Evolutionary conservation across 2,888 invertebrate species (phyloP), one percentile per base, ranked within the genome.

Genomic region (Oxycera nigricornis): DNA sequence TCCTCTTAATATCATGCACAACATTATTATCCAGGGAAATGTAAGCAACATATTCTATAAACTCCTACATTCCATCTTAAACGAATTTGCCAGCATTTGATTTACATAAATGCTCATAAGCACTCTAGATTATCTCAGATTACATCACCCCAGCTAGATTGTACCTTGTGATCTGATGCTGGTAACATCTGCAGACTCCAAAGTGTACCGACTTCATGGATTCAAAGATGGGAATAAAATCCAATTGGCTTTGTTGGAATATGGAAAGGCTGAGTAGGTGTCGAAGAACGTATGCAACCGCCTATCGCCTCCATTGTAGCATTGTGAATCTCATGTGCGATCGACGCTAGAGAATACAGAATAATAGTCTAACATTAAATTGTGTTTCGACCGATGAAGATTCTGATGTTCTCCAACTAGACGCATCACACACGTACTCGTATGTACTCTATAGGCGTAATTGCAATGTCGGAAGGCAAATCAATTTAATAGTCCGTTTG

Each of bases 61-160:
- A 20, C 65, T 41, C 41, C 41, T 41, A 39, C 39, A 41, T 41
- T n/a, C 9, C 17, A 65, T 65, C 41, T 11, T 20, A 68, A 52
- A 30, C 17, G 68, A 31, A 52, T 70, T 46, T 70, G 55, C 35
- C 20, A 70, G 46, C 55, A 31, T 70, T 31, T 31, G 70, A 70
- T 70, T 70, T 70, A 31, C 52, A 70, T 70, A 70, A 70, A 52
- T 52, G 55, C 70, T 52, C 55, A 31, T 52, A 70, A 70, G 30
- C 70, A 22, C 55, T 20, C 4, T 7, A 52, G 70, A 70, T 70
- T 70, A 70, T 70, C 70, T 30, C 70, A n/a, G 70, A 70, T 70
- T 70, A 70, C 70, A 70, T 70, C 70, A 70, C 24, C 52, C 35
- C 70, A 11, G 28, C 1, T 20, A 70, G 70, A 70, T 70, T 70